Conservation (phyloP, 1,140 invertebrate species). For the Calephelis nemesis region DNA sequence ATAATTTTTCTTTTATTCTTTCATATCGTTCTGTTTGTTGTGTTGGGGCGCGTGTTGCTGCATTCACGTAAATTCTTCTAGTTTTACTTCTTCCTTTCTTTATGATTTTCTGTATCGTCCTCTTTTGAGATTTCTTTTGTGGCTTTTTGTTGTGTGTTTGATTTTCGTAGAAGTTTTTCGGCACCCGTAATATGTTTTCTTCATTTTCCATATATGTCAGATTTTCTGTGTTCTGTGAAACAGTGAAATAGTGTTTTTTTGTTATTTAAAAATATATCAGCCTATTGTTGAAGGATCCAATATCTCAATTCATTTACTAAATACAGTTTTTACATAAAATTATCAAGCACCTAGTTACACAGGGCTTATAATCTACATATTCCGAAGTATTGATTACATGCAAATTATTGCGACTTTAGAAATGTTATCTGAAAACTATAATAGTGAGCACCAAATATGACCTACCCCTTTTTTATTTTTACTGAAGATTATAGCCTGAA, state of each 20-base stretch:
- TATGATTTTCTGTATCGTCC: slow-evolving; percentile 69
- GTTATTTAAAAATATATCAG: too few species aligned
- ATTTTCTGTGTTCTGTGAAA: slow-evolving; percentile 24
- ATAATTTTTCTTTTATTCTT: slow-evolving; percentile 29
- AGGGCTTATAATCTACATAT: too few species aligned
- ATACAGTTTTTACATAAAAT: too few species aligned
- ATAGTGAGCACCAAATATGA: too few species aligned
- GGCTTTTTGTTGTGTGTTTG: slow-evolving; percentile 41
- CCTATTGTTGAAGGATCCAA: too few species aligned
- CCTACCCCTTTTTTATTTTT: too few species aligned
- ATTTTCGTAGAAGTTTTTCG: slow-evolving; percentile 45
- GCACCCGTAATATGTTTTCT: slow-evolving; percentile 54
- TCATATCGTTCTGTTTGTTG: slow-evolving; percentile 27
- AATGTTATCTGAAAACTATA: too few species aligned
- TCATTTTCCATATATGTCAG: slow-evolving; percentile 52
- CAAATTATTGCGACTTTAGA: too few species aligned
- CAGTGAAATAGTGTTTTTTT: slow-evolving; percentile 32
- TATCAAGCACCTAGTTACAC: too few species aligned
- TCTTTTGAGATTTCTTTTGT: slow-evolving; percentile 54
- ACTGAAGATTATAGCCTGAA: too few species aligned
- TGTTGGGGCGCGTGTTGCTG: slow-evolving; percentile 38
- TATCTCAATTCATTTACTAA: too few species aligned
- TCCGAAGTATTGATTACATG: too few species aligned
- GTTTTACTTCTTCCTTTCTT: slow-evolving; percentile 51
- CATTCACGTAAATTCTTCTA: slow-evolving; percentile 44